Conservation (phyloP, 2,113 vertebrate species). For the Scalopus aquaticus region DNA sequence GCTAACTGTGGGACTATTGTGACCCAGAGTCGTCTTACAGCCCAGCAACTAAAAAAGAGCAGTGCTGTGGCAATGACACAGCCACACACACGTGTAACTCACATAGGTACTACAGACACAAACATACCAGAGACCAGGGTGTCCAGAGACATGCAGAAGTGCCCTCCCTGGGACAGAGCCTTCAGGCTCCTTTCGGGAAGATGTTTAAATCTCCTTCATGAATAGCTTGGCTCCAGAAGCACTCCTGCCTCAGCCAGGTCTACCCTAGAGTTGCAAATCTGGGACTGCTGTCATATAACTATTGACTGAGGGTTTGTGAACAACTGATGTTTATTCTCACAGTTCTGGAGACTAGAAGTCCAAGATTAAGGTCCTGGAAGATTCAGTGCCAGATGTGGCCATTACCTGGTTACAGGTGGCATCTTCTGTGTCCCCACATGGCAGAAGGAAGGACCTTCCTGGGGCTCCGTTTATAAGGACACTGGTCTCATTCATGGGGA, state of each 20-base stretch:
- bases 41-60: not conserved
- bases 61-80: not conserved
- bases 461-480: not conserved
- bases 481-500: not conserved
- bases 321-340: too few species aligned
- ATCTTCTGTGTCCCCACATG: not conserved
- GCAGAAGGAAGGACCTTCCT: not conserved
- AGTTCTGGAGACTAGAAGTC: too few species aligned
- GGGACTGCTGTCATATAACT: not conserved
- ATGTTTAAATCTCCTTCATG: not conserved
- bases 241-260: not conserved
- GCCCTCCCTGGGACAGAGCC: not conserved
- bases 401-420: too few species aligned
- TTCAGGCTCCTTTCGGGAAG: not conserved
- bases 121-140: not conserved
- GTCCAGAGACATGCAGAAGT: not conserved
- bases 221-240: not conserved
- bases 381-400: too few species aligned
- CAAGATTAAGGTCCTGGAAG: too few species aligned
- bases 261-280: not conserved
- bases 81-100: fast-evolving
- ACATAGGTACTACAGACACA: too few species aligned
- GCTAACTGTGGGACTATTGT: not conserved
- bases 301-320: not conserved
- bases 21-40: not conserved